Evolutionary conservation across 2,888 invertebrate species (phyloP), one percentile per base, ranked within the genome.

Genomic region (Campoletis raptor): DNA sequence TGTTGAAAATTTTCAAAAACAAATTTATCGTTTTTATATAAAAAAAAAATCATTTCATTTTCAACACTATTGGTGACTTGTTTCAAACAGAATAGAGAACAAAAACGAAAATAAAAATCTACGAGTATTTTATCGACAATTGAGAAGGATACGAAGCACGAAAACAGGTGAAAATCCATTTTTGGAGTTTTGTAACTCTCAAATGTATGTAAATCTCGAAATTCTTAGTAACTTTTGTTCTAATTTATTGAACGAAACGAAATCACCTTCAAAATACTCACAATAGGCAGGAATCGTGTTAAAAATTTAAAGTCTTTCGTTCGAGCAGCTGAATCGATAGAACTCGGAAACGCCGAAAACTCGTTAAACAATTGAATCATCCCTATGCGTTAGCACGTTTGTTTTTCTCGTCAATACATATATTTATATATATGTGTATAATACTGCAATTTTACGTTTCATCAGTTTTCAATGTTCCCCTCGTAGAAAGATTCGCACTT

Each of bases 401-500:
- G 70, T 40, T 67, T 67, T 40, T 37, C 7, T 66, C 5, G 40
- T 66, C 30, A 66, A 36, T 77, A 15, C 66, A 37, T 77, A 48
- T 48, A 48, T 45, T 30, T 66, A 57, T 40, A 36, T 54, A 72
- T 66, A 72, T 77, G 67, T 57, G 69, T 83, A 72, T 87, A 85
- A 85, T 85, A 85, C 85, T 85, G 85, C 80, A 77, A 83, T 83
- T 79, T 64, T 42, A 52, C 40, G 72, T 48, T 36, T 96, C 96
- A 97, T 96, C 96, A 97, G 95, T 97, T 97, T 90, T 97, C 96
- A 92, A 97, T 97, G 94, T 97, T 97, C 4, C 97, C 97, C 95
- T 98, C 98, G 94, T 98, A 98, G 90, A 98, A 95, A 92, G 97
- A 97, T 93, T 98, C 98, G 92, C 98, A 98, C 89, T 97, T 97